phyloP scores from a whole-genome alignment of 2,888 invertebrate species.

The Leistus spinibarbis region DNA sequence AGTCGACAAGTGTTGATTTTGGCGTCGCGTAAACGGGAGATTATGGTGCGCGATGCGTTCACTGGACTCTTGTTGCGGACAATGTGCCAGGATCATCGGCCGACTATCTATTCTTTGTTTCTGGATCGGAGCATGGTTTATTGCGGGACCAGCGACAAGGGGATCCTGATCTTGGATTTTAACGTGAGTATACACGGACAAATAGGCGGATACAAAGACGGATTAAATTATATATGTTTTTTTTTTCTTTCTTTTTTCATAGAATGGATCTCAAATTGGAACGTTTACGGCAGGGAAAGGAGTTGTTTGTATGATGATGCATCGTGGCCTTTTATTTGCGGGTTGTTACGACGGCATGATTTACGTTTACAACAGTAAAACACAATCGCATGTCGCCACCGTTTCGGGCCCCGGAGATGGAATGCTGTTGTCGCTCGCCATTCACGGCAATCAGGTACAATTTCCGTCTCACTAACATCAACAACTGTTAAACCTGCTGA shows the following conservation, averaged over 20 bases:
- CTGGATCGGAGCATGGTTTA: constrained; percentile 72
- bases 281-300: constrained; percentile 71
- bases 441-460: constrained; percentile 70
- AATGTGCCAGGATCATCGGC: constrained; percentile 62
- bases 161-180: constrained; percentile 77
- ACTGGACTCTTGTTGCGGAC: constrained; percentile 72
- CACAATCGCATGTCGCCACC: constrained; percentile 63
- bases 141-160: constrained; percentile 75
- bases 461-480: too few species aligned
- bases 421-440: constrained; percentile 73
- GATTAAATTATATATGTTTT: constrained; percentile 28
- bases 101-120: constrained; percentile 74
- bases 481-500: too few species aligned
- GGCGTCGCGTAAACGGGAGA: constrained; percentile 71
- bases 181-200: constrained; percentile 62
- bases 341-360: constrained; percentile 82
- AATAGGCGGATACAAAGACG: background rate
- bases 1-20: constrained; percentile 72
- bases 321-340: constrained; percentile 68
- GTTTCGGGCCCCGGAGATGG: constrained; percentile 70
- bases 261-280: constrained; percentile 70
- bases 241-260: constrained; percentile 44
- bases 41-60: constrained; percentile 74
- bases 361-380: constrained; percentile 68
- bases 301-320: constrained; percentile 72